phyloP scores from a whole-genome alignment of 2,888 invertebrate genomes.

The Scelioninae gen. 2 region DNA sequence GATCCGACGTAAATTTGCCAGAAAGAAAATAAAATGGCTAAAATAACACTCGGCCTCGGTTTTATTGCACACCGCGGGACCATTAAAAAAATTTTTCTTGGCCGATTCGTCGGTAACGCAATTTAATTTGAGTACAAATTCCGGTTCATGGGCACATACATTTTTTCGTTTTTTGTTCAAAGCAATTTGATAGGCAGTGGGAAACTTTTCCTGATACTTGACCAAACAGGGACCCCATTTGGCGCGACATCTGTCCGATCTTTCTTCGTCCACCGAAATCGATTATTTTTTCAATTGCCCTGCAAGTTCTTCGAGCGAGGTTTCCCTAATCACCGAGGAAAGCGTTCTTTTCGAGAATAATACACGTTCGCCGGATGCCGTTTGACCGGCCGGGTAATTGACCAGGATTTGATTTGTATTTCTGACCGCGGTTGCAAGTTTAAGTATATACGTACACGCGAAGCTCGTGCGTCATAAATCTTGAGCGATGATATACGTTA shows the following conservation, averaged over 20 bases:
- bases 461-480: constrained; percentile 44
- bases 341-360: no score
- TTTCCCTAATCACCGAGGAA: constrained; percentile 24
- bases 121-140: constrained; percentile 20
- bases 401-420: constrained; percentile 45
- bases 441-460: constrained; percentile 37
- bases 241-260: constrained; percentile 39
- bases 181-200: constrained; percentile 41
- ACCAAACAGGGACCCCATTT: constrained; percentile 51
- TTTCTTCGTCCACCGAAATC: constrained; percentile 24
- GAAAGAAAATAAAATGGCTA: constrained; percentile 23
- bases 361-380: background rate
- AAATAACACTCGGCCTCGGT: constrained; percentile 23
- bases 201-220: constrained; percentile 43
- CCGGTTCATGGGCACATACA: constrained; percentile 5
- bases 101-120: background rate
- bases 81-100: background rate
- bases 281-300: constrained; percentile 46
- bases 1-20: constrained; percentile 10
- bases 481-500: constrained; percentile 36
- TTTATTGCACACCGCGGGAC: constrained; percentile 23
- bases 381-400: constrained; percentile 31
- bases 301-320: constrained; percentile 1
- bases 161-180: no score
- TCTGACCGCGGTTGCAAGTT: constrained; percentile 20